Conservation (phyloP, 2,797 vertebrate species). For the Smutsia gigantea region DNA sequence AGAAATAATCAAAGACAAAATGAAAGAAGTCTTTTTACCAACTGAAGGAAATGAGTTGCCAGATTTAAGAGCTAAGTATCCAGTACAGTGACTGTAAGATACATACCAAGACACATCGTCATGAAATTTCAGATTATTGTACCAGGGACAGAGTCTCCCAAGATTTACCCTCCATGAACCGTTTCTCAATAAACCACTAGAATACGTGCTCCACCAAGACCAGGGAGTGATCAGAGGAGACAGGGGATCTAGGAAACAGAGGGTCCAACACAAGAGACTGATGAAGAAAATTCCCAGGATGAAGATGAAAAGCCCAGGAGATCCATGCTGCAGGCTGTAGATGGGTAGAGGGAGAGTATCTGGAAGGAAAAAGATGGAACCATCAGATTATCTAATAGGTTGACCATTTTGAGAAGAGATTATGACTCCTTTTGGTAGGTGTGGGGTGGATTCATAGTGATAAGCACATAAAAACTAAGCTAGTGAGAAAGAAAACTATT, state of each 20-base stretch:
- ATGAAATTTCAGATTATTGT: constrained; percentile 32
- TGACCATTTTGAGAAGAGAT: not conserved
- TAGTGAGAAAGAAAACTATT: not conserved
- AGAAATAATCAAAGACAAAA: constrained; percentile 11
- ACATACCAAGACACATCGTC: not conserved
- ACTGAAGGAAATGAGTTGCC: not conserved
- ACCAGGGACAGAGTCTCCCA: not conserved
- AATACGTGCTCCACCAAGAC: not conserved
- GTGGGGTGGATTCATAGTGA: constrained; percentile 7
- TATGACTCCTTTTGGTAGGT: not conserved
- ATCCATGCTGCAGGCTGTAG: not conserved
- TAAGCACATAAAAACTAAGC: not conserved
- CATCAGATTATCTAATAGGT: not conserved
- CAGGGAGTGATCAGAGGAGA: not conserved
- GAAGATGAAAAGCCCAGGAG: not conserved
- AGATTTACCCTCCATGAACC: not conserved
- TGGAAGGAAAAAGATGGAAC: constrained; percentile 8
- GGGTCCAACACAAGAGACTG: not conserved
- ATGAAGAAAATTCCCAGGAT: constrained; percentile 18
- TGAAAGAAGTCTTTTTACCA: not conserved
- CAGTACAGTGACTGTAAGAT: not conserved
- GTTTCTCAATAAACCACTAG: not conserved
- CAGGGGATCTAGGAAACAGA: not conserved
- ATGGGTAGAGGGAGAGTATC: not conserved
- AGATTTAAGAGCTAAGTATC: not conserved